Base-by-base conservation (phyloP, 2,113 vertebrate genomes). In the Microcebus tavaratra region DNA sequence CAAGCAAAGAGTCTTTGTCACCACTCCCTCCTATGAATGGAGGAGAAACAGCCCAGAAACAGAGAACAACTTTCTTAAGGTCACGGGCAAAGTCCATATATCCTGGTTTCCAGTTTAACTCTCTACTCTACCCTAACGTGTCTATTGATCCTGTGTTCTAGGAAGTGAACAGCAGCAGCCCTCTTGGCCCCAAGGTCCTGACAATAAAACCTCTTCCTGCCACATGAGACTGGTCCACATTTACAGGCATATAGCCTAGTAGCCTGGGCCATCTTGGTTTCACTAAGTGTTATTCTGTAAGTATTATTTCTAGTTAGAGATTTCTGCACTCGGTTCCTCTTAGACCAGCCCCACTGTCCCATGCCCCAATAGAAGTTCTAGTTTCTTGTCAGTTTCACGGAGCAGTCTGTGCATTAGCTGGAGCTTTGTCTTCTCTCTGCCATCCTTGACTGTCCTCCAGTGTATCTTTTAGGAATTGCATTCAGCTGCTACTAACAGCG, bases 391-490 rank as follows among this genome's bases (percentile, higher is more conserved):
- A 29, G 31, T 88, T 68, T 76, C 72, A 13, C 2, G 6, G 86
- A 42, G 31, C 55, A 27, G 29, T 39, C 76, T 50, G 6, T 8
- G 85, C 36, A 5, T 23, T 39, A 20, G 45, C 31, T 34, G 18
- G 73, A 3, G 12, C 17, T 27, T 53, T n/a, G 34, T 67, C 89
- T 21, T 36, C 21, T 55, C 91, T 91, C 82, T 31, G 72, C 90
- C 96, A 61, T 91, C 92, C 86, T 95, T 61, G 92, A 85, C 92
- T 96, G 89, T 34, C 92, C 86, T 48, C 96, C 36, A n/a, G 86
- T 83, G 92, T 59, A 29, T 63, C 82, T 91, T 94, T 76, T 14
- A 93, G 94, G 82, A 93, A 96, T 0, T 88, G 76, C 91, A 95
- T 57, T 48, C 63, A 50, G 17, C 45, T 84, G 48, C 75, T 29